Conservation (phyloP, 2,113 vertebrate species). For the Telmatochromis sp. region DNA sequence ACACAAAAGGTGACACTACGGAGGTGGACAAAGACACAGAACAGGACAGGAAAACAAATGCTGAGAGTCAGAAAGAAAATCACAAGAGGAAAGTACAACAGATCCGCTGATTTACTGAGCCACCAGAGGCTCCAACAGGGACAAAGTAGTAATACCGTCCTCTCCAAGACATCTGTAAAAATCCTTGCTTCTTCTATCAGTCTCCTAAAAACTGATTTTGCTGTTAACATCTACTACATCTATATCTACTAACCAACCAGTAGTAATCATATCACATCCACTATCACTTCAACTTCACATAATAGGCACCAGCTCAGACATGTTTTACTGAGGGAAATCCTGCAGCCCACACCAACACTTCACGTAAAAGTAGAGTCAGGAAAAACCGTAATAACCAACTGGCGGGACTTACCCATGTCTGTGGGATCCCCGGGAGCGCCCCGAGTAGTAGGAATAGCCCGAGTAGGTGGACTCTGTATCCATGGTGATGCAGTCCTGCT, state of each 20-base stretch:
- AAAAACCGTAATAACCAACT: neutral
- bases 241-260: neutral
- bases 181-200: neutral
- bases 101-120: neutral
- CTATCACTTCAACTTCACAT: neutral
- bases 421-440: conserved; percentile 89
- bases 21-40: neutral
- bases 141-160: neutral
- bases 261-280: neutral
- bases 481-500: conserved; percentile 72
- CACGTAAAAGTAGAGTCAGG: neutral
- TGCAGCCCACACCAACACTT: neutral
- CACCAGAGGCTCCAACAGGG: neutral
- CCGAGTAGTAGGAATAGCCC: conserved; percentile 93
- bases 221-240: neutral
- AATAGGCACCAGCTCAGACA: neutral
- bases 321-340: neutral
- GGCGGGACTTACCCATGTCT: conserved; percentile 81
- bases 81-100: neutral
- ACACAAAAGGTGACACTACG: neutral
- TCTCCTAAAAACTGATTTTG: neutral
- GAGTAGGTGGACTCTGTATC: conserved; percentile 96
- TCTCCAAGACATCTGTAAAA: neutral
- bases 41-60: neutral
- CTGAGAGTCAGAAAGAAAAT: neutral